phyloP scores from a whole-genome alignment of 2,113 vertebrate genomes.

The Pluvialis apricaria region DNA sequence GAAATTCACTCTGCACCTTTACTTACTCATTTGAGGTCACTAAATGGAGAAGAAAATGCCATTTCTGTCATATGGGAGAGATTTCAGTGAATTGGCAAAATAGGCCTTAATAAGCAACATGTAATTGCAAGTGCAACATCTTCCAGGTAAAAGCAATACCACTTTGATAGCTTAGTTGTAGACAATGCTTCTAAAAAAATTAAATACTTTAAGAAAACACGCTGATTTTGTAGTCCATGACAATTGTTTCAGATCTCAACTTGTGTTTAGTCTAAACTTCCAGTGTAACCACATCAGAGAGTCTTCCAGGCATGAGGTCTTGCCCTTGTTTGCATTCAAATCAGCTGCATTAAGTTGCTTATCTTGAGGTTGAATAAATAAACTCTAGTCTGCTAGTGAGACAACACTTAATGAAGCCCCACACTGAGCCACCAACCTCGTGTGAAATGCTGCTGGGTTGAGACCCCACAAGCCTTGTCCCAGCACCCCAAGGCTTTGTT shows the following conservation, averaged over 20 bases:
- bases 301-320: slow-evolving; percentile 51
- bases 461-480: not conserved
- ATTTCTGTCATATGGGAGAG: not conserved
- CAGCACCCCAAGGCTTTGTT: not conserved
- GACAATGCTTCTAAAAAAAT: not conserved
- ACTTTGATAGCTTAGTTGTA: slow-evolving; percentile 9
- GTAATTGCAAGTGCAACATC: not conserved
- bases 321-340: slow-evolving; percentile 68
- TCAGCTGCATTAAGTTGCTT: slow-evolving; percentile 62
- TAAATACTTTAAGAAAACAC: slow-evolving; percentile 16
- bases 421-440: not conserved
- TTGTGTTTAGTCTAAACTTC: slow-evolving; percentile 67
- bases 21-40: not conserved
- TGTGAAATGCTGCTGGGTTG: not conserved
- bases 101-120: slow-evolving; percentile 8
- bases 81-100: slow-evolving; percentile 36
- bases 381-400: slow-evolving; percentile 45
- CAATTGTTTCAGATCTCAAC: slow-evolving; percentile 55
- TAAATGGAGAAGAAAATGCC: not conserved
- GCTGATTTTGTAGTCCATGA: slow-evolving; percentile 42
- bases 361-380: slow-evolving; percentile 50
- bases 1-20: not conserved
- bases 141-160: slow-evolving; percentile 11
- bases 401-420: not conserved
- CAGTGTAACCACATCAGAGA: slow-evolving; percentile 58